A percentile compares a stretch with the other conserved stretches of the same genome.
Conservation (phyloP, 2,113 vertebrate species). For the Sylvietta virens region DNA sequence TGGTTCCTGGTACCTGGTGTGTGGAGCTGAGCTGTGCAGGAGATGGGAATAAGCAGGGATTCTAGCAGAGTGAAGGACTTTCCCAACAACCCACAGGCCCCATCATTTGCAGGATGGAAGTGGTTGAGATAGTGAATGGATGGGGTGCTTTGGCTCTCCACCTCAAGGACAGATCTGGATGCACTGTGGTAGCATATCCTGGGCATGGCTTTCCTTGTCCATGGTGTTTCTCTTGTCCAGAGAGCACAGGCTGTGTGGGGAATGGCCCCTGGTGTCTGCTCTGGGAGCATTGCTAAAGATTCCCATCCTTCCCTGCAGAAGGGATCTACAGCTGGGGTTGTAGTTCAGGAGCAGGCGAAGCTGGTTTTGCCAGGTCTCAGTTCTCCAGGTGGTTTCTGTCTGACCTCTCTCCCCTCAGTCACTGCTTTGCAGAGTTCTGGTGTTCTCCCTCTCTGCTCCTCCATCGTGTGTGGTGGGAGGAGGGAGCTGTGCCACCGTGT, state of each 20-base stretch:
- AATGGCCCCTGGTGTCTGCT: background rate
- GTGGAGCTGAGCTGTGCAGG: background rate
- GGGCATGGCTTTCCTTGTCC: background rate
- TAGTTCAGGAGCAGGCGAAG: background rate
- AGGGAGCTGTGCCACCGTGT: background rate
- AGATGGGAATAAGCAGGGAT: background rate
- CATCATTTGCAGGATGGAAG: background rate
- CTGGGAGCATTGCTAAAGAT: background rate
- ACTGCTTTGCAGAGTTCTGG: background rate
- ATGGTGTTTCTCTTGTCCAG: background rate
- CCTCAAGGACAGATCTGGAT: background rate
- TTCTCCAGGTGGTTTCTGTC: background rate
- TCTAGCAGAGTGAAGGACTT: background rate
- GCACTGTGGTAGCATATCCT: rapidly evolving
- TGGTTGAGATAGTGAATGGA: rapidly evolving
- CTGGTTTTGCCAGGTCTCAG: background rate
- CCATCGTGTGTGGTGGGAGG: background rate
- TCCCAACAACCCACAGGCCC: background rate
- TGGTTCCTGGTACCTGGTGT: background rate
- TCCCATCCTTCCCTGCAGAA: background rate
- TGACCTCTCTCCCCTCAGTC: background rate
- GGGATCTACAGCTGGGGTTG: background rate
- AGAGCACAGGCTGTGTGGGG: background rate
- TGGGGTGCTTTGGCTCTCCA: rapidly evolving
- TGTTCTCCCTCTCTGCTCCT: background rate